Conservation (phyloP, 2,113 vertebrate genomes). For the Otolemur garnettii region DNA sequence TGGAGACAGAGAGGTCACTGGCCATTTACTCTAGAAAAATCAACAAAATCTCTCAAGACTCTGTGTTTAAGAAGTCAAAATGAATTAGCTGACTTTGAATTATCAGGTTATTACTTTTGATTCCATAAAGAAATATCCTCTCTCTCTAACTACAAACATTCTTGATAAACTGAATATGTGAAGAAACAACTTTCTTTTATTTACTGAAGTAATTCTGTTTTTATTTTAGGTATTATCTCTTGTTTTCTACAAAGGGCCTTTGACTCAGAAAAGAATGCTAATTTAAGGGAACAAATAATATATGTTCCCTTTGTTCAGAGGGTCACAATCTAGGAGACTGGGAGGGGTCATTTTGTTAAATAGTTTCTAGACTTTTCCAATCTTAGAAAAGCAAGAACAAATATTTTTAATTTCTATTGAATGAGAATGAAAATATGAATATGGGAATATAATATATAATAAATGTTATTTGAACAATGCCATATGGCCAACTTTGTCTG, state of each 20-base stretch:
- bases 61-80: constrained; percentile 49
- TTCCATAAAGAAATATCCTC: not conserved
- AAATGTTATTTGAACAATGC: constrained; percentile 42
- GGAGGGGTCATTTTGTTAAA: constrained; percentile 35
- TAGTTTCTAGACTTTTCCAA: not conserved
- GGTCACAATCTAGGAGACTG: constrained; percentile 18
- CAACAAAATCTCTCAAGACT: not conserved
- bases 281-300: constrained; percentile 46
- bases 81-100: constrained; percentile 41
- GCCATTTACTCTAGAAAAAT: constrained; percentile 58
- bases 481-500: constrained; percentile 36
- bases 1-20: not conserved
- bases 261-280: constrained; percentile 36
- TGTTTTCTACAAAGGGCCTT: not conserved
- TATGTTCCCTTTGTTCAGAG: not conserved
- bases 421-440: constrained; percentile 22
- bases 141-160: not conserved
- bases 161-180: not conserved
- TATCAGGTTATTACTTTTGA: constrained; percentile 8
- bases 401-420: constrained; percentile 43
- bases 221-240: constrained; percentile 48
- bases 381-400: constrained; percentile 16
- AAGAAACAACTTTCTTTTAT: not conserved
- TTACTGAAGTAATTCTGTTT: constrained; percentile 44
- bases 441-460: not conserved